Conservation (phyloP, 2,888 invertebrate genomes). For the Aquatica leii region DNA sequence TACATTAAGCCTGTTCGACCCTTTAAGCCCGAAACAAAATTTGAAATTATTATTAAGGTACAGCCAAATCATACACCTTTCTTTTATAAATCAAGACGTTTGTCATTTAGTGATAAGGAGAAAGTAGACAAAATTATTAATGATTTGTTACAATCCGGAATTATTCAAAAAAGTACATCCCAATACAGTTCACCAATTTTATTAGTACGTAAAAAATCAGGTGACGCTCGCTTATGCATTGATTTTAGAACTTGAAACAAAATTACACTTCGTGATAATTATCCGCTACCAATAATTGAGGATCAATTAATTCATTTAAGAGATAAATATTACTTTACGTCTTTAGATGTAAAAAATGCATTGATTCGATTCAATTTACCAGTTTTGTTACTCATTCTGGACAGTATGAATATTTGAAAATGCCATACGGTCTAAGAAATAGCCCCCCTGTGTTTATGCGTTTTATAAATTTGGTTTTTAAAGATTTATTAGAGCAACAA, state of each 20-base stretch:
- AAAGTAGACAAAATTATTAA: constrained; percentile 26
- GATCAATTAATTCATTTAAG: no score
- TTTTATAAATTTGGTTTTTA: constrained; percentile 15
- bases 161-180: constrained; percentile 9
- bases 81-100: constrained; percentile 15
- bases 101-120: constrained; percentile 22
- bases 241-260: constrained; percentile 4
- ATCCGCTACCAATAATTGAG: constrained; percentile 35
- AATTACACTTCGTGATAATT: constrained; percentile 30
- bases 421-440: constrained; percentile 27
- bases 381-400: constrained; percentile 13
- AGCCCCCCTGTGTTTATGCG: constrained; percentile 34
- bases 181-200: constrained; percentile 14
- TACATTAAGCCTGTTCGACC: constrained; percentile 2
- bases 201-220: background rate
- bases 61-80: background rate
- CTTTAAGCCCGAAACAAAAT: background rate
- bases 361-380: background rate
- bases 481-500: background rate
- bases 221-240: background rate
- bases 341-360: constrained; percentile 17
- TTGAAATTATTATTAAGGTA: background rate
- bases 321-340: no score
- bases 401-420: background rate
- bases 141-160: constrained; percentile 27